Evolutionary conservation across 2,113 vertebrate species (phyloP).

Genomic region (Phalacrocorax brasilianus): DNA sequence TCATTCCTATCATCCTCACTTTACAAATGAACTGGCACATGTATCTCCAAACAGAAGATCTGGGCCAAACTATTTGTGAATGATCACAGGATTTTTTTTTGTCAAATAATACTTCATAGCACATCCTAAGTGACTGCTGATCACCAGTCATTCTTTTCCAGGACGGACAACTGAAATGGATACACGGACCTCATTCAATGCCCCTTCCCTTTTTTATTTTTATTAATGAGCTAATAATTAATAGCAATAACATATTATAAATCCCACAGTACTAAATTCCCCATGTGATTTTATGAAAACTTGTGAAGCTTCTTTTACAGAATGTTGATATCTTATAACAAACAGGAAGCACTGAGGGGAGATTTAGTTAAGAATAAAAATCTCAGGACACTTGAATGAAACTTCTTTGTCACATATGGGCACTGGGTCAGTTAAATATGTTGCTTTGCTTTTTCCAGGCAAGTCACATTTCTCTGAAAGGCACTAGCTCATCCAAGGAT

Average conservation of each 20-base stretch:
- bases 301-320: not conserved
- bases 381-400: not conserved
- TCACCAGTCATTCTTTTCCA: not conserved
- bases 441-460: not conserved
- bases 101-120: not conserved
- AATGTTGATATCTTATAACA: not conserved
- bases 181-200: not conserved
- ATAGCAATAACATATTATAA: not conserved
- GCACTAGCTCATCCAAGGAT: not conserved
- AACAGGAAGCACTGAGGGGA: not conserved
- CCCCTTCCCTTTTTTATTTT: not conserved
- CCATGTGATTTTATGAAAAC: not conserved
- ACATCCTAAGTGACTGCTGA: not conserved
- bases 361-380: not conserved
- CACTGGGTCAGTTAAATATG: not conserved
- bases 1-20: not conserved
- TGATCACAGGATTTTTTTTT: not conserved
- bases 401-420: not conserved
- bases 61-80: not conserved
- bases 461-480: not conserved
- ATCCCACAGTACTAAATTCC: not conserved
- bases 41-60: not conserved
- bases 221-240: not conserved
- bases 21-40: not conserved
- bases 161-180: not conserved